phyloP scores from a whole-genome alignment of 2,888 invertebrate species.

The Dryobota labecula region DNA sequence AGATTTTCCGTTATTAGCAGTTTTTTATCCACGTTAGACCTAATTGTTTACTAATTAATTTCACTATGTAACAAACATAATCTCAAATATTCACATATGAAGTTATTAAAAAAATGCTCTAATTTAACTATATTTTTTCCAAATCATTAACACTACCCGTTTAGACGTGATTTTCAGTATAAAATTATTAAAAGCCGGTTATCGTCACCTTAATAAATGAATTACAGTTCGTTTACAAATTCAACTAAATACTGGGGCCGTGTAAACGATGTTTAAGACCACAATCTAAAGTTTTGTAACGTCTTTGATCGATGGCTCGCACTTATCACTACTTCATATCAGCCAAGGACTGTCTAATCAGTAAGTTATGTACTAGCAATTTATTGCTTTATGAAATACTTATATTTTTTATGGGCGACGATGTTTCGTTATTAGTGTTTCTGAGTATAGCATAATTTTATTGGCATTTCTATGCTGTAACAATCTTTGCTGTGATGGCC shows the following conservation, averaged over 20 bases:
- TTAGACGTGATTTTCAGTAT: too few relatives aligned
- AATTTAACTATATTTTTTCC: too few relatives aligned
- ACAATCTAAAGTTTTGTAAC: slow-evolving; percentile 37
- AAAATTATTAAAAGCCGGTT: too few relatives aligned
- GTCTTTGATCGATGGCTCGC: slow-evolving; percentile 51
- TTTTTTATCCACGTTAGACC: too few relatives aligned
- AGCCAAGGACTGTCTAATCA: slow-evolving; percentile 59
- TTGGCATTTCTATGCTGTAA: not conserved
- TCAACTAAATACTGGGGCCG: not conserved
- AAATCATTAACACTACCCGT: too few relatives aligned
- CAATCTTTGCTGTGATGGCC: too few relatives aligned
- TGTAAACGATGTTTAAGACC: slow-evolving; percentile 1
- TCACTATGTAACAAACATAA: too few relatives aligned
- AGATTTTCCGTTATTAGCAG: too few relatives aligned
- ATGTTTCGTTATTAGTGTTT: slow-evolving; percentile 8
- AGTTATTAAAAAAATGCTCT: too few relatives aligned
- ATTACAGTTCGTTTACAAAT: not conserved
- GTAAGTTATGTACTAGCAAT: slow-evolving; percentile 38
- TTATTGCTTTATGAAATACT: slow-evolving; percentile 32
- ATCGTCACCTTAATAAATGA: too few relatives aligned
- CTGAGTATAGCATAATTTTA: not conserved
- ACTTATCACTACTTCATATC: slow-evolving; percentile 48
- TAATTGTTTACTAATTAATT: too few relatives aligned
- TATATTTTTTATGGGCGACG: slow-evolving; percentile 10
- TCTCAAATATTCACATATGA: too few relatives aligned